Evolutionary conservation across 2,797 vertebrate species (phyloP), one percentile per base, ranked within the genome.

Genomic region (Danio choprae): DNA sequence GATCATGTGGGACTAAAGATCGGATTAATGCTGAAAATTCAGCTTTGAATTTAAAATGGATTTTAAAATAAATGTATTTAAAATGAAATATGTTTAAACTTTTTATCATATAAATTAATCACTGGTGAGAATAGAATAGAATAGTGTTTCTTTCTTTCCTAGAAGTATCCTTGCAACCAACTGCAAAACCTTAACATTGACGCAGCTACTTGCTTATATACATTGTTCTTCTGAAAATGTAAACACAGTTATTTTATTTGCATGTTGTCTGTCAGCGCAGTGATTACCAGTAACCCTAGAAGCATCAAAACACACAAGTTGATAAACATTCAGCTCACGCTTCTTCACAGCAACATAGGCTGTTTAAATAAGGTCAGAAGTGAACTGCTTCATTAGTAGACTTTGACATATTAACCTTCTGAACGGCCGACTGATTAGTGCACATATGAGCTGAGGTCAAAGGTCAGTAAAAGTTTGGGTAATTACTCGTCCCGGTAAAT

Each of bases 301-400:
- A 51, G 58, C 63, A 63, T 58, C 58, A 56, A 51, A 36, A 64
- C 29, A 50, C 12, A 74, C 41, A 18, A 41, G 41, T 63, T 20
- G 36, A 81, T 56, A 59, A 79, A 79, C 50, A 70, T 72, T 79
- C 48, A 11, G 12, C 71, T 74, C 70, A 70, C 70, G 1, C 55
- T 46, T 59, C 53, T 50, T 55, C 46, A 44, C 41, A 58, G 77
- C 73, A 73, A 58, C 29, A 53, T 16, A 40, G 56, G 29, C 51
- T 29, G 51, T 71, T 71, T 70, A 63, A 78, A 43, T 63, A 53
- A 79, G 80, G 76, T 84, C 80, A 82, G 50, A 22, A 43, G 63
- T 78, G 44, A 81, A 81, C 62, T 78, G 71, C 50, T 75, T 81
- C 51, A 79, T 79, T 72, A 60, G 68, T 64, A 71, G 77, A 79